Percentiles rank a stretch among this genome's conserved stretches.
phyloP scores from a whole-genome alignment of 2,888 invertebrate genomes.

The Chloromyia formosa region DNA sequence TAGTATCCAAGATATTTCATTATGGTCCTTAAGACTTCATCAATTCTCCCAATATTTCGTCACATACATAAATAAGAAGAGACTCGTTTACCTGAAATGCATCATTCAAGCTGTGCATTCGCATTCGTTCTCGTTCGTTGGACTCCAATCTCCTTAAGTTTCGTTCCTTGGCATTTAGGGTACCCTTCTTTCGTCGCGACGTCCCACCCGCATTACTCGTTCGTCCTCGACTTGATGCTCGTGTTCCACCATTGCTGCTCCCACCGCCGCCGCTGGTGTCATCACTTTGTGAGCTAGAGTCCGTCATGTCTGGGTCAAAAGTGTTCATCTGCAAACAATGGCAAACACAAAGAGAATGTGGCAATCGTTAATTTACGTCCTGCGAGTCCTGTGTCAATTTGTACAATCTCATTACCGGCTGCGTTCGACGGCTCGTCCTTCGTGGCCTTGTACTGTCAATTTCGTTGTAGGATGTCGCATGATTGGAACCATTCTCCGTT shows the following conservation, averaged over 20 bases:
- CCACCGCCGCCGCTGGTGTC: constrained; percentile 63
- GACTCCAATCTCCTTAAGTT: constrained; percentile 88
- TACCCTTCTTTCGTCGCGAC: constrained; percentile 75
- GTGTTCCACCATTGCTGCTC: constrained; percentile 47
- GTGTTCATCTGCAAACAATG: constrained; percentile 44
- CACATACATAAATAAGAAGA: background rate
- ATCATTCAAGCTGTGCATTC: constrained; percentile 92
- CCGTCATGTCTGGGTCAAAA: constrained; percentile 63
- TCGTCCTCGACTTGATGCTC: constrained; percentile 47
- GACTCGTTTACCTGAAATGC: constrained; percentile 80
- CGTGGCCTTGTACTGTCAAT: constrained; percentile 46
- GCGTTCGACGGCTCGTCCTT: constrained; percentile 44
- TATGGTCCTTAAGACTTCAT: background rate
- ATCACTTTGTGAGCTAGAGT: constrained; percentile 64
- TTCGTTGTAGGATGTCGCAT: constrained; percentile 41
- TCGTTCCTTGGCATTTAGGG: constrained; percentile 83
- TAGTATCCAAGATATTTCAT: too few species aligned
- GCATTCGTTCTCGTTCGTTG: constrained; percentile 89
- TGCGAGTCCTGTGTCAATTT: constrained; percentile 56
- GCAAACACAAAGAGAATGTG: constrained; percentile 23
- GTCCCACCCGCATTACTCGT: constrained; percentile 49
- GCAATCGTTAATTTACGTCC: constrained; percentile 39
- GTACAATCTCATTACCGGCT: constrained; percentile 45
- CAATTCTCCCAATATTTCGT: background rate
- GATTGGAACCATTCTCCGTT: constrained; percentile 44